Base-by-base conservation (phyloP, 2,113 vertebrate species). In the Dendropsophus ebraccatus region DNA sequence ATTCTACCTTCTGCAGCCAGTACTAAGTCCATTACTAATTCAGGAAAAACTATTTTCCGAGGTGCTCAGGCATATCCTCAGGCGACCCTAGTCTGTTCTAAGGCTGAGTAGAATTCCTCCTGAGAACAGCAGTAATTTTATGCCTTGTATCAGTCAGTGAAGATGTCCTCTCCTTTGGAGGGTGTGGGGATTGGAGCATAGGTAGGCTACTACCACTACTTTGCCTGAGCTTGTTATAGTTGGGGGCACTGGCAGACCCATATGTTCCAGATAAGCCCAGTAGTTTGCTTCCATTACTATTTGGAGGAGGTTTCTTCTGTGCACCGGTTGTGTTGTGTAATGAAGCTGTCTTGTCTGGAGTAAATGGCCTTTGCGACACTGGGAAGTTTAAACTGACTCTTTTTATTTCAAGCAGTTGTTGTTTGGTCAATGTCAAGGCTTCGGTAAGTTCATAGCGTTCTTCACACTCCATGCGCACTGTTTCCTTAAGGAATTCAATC, bases 371-470 rank as follows among this genome's bases (percentile, higher is more conserved):
- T 0, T 79, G 87, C 0, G 89, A 89, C 73, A 87, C 58, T 54
- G 74, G 60, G 2, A 89, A 89, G 81, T 87, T 88, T 84, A 90
- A 92, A 2, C 67, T 58, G 21, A 88, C 87, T 78, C 88, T 91
- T 81, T 87, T 91, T 8, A 95, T 91, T 81, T 91, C 89, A 89
- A 93, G 89, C 16, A 97, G 94, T 91, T 96, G 94, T 76, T 95
- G 95, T 54, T 92, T 92, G 87, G 95, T 94, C 67, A 89, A 92
- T 88, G 92, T 90, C 89, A 99, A 89, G 13, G 96, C 96, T 35
- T 95, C 94, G 0, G 96, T 97, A 87, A 99, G 95, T 87, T 96
- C 95, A 87, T 92, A 95, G 88, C 96, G 95, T 89, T 98, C 97
- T 91, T 95, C 95, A 83, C 97, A 98, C 92, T 97, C 97, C 45